A percentile compares a stretch with the other conserved stretches of the same genome.
Conservation (phyloP, 2,113 vertebrate genomes). For the Passer domesticus region DNA sequence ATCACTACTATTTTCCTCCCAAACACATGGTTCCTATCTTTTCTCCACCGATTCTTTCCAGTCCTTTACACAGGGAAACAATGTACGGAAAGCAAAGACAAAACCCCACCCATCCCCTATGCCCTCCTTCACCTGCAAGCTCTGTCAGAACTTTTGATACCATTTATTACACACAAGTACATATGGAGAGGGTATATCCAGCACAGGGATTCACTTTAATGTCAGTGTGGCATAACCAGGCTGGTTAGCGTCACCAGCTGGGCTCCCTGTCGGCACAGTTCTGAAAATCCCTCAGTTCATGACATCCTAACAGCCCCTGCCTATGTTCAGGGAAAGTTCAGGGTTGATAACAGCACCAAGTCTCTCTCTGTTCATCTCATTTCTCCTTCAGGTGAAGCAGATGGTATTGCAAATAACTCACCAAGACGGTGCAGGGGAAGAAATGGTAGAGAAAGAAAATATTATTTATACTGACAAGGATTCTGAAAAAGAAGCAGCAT, state of each 20-base stretch:
- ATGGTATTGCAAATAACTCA: background rate
- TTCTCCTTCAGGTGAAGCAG: slow-evolving; percentile 45
- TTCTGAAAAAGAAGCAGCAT: background rate
- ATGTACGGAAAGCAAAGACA: background rate
- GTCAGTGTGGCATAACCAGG: background rate
- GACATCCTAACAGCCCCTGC: background rate
- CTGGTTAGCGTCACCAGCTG: background rate
- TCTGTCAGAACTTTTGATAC: background rate
- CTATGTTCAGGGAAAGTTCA: background rate
- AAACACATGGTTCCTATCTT: background rate
- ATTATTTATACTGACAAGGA: background rate
- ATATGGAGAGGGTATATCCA: background rate
- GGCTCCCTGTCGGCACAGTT: background rate
- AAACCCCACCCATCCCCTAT: background rate
- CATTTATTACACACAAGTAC: background rate
- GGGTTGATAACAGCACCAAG: background rate
- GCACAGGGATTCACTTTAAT: background rate
- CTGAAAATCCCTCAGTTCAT: background rate
- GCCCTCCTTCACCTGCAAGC: background rate
- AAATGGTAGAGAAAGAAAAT: background rate
- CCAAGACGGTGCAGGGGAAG: background rate
- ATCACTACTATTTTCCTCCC: background rate
- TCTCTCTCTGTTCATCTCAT: background rate
- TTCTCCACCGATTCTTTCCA: background rate
- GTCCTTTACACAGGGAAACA: background rate